These are phyloP conservation scores for Parascotia fuliginaria DNA, from an alignment of 2,888 invertebrate genomes.

Conservation along the genomic window DNA sequence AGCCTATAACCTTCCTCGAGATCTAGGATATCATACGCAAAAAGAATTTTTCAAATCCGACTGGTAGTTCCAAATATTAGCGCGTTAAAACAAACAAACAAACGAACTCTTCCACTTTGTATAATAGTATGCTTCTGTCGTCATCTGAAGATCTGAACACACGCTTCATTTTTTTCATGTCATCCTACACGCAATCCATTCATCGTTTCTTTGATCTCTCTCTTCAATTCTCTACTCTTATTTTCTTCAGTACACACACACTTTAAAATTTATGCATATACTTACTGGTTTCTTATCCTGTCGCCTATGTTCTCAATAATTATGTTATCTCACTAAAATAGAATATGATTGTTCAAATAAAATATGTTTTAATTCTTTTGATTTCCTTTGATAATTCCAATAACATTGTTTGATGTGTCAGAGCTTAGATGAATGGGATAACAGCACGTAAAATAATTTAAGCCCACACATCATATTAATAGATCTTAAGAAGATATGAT, in stretches of 20 bases:
- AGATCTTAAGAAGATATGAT: slow-evolving; percentile 26
- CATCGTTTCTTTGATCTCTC: no score
- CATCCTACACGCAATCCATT: no score
- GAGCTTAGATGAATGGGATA: slow-evolving; percentile 26
- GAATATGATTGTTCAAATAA: slow-evolving; percentile 31
- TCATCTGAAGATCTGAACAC: no score
- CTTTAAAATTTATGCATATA: slow-evolving; percentile 22
- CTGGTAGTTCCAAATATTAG: no score
- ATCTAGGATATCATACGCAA: no score
- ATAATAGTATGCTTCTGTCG: no score
- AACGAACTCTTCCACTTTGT: no score
- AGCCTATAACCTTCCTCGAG: no score
- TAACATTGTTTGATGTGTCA: slow-evolving; percentile 34
- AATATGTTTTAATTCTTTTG: slow-evolving; percentile 20
- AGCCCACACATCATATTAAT: slow-evolving; percentile 25
- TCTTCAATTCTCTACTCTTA: no score
- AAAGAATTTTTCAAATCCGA: no score
- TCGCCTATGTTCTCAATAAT: slow-evolving; percentile 12
- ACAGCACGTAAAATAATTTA: slow-evolving; percentile 26
- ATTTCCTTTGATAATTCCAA: slow-evolving; percentile 7
- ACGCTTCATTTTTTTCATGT: no score
- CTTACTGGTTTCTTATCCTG: slow-evolving; percentile 28
- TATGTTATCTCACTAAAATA: slow-evolving; percentile 29
- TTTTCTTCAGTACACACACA: neutral
- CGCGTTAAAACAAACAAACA: no score